Evolutionary conservation across 2,888 invertebrate genomes (phyloP), one percentile per base, ranked within the genome.

Genomic region (Anticlea derivata): DNA sequence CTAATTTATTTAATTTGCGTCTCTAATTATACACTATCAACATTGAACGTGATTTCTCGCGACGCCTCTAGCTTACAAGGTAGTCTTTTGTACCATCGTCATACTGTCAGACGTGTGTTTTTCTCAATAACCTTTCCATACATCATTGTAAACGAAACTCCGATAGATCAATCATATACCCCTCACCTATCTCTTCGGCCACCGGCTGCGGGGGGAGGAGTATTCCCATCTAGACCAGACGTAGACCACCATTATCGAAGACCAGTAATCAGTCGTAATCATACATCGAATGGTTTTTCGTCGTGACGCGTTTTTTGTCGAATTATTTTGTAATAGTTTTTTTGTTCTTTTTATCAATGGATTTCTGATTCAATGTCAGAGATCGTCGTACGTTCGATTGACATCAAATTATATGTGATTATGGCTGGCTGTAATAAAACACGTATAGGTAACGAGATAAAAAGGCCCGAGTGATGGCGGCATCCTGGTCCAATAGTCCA

Each of bases 61-160:
- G 83, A 87, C 80, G 86, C 74, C 70, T 80, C 78, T 80, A 78
- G 84, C 83, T 82, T 71, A 80, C 85, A 85, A 88, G 88, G 88
- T 85, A 86, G 84, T 78, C 87, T 86, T 88, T 87, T 87, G 83
- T 86, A 70, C 67, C 71, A 74, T 72, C 83, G 76, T 85, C 86
- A 83, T 78, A 50, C 58, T 79, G 81, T 80, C 82, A 78, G 83
- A 70, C 75, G 63, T 69, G 58, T 80, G 80, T 83, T 82, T 80
- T 81, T 78, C 73, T 65, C 65, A 58, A 73, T 81, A 83, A 82
- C 83, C 80, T 84, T 83, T 78, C 64, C 68, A 70, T 61, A 65
- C 60, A 63, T 68, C 66, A 69, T 38, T 62, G 26, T 59, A 58
- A 33, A 24, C 44, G 66, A 75, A 75, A 29, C 78, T 61, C 40